A percentile compares a stretch with the other conserved stretches of the same genome.
Conservation (phyloP, 2,888 invertebrate species). For the Phania funesta region DNA sequence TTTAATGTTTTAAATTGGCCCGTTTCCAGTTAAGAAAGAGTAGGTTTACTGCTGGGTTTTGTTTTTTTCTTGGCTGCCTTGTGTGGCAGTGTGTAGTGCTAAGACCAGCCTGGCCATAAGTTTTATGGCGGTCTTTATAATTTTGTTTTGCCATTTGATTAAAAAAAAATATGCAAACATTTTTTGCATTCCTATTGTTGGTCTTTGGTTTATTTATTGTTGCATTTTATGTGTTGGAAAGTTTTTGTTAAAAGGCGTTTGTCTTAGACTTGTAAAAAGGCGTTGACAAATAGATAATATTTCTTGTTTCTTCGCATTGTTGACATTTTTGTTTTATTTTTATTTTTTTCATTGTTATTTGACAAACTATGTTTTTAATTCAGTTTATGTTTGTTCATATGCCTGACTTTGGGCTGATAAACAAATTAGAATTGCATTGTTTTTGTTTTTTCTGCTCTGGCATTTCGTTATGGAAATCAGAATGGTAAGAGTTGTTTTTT, state of each 20-base stretch:
- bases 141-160: background rate
- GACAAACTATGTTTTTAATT: constrained; percentile 42
- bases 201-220: constrained; percentile 47
- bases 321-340: constrained; percentile 18
- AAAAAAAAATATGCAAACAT: constrained; percentile 22
- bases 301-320: constrained; percentile 35
- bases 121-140: constrained; percentile 40
- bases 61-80: background rate
- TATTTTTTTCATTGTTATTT: constrained; percentile 20
- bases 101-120: constrained; percentile 55
- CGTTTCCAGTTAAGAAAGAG: constrained; percentile 58
- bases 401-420: constrained; percentile 39
- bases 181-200: constrained; percentile 51
- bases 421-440: constrained; percentile 53
- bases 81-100: constrained; percentile 54
- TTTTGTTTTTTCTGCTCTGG: constrained; percentile 16
- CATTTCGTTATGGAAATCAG: constrained; percentile 8
- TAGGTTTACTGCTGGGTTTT: constrained; percentile 51
- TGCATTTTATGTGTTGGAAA: constrained; percentile 49
- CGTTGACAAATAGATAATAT: constrained; percentile 67
- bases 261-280: constrained; percentile 65
- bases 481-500: background rate
- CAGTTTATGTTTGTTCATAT: constrained; percentile 44
- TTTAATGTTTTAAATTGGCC: constrained; percentile 65
- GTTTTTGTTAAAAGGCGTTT: constrained; percentile 66